phyloP scores from a whole-genome alignment of 2,113 vertebrate genomes.

The Rhineura floridana region DNA sequence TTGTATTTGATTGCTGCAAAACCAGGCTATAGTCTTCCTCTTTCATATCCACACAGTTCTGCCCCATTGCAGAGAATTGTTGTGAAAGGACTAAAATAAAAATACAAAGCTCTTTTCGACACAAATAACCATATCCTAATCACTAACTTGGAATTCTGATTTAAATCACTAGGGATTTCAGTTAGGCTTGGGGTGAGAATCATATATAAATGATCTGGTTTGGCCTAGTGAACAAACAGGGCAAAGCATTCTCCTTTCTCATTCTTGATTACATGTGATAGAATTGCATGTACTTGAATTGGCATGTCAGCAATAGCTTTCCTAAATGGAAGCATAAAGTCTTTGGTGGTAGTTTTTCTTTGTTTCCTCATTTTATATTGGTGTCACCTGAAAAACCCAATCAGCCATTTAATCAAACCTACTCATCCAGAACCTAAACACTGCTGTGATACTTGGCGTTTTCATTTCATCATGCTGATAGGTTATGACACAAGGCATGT shows the following conservation, averaged over 20 bases:
- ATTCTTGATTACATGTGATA: not conserved
- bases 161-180: not conserved
- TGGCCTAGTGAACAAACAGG: not conserved
- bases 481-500: constrained; percentile 65
- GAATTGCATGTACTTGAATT: not conserved
- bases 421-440: constrained; percentile 66
- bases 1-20: not conserved
- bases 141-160: not conserved
- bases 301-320: constrained; percentile 7
- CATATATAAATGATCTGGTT: not conserved
- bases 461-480: constrained; percentile 69
- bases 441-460: constrained; percentile 52
- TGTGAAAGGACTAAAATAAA: not conserved
- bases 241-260: not conserved
- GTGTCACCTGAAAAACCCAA: constrained; percentile 66
- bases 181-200: not conserved
- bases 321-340: constrained; percentile 16
- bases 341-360: constrained; percentile 2
- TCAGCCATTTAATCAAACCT: constrained; percentile 68
- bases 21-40: not conserved
- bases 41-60: not conserved
- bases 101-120: not conserved
- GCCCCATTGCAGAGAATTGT: not conserved
- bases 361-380: constrained; percentile 60
- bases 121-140: not conserved